A percentile compares a stretch with the other conserved stretches of the same genome.
Evolutionary conservation across 1,140 invertebrate genomes (phyloP).

Genomic region (Drosophila orena): DNA sequence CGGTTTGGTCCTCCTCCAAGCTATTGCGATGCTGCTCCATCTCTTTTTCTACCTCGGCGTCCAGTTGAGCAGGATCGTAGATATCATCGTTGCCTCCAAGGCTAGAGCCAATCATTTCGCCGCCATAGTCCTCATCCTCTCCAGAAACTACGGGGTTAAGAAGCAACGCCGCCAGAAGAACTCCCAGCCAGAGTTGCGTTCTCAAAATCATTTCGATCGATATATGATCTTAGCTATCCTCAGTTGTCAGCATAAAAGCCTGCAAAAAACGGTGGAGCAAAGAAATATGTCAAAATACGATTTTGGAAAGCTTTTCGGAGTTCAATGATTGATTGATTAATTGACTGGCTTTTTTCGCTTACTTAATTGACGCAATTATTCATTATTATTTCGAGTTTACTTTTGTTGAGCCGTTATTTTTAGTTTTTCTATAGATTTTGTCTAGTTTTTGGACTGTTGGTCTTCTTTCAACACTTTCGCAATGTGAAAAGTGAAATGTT

Average conservation of each 20-base stretch:
- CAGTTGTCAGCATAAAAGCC: constrained; percentile 42
- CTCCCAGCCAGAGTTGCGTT: constrained; percentile 47
- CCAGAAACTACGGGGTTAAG: constrained; percentile 7
- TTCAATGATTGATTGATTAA: constrained; percentile 56
- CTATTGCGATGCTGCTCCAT: constrained; percentile 56
- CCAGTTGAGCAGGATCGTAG: constrained; percentile 61
- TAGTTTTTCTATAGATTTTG: constrained; percentile 38
- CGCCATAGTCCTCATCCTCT: constrained; percentile 49
- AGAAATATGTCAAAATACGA: constrained; percentile 34
- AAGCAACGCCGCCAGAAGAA: constrained; percentile 45
- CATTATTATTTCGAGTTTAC: constrained; percentile 61
- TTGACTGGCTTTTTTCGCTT: constrained; percentile 53
- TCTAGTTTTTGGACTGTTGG: constrained; percentile 18
- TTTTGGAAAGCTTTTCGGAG: constrained; percentile 53
- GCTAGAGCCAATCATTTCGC: constrained; percentile 17
- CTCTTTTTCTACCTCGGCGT: constrained; percentile 48
- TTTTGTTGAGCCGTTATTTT: constrained; percentile 46
- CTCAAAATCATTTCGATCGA: constrained; percentile 56
- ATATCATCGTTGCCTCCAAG: constrained; percentile 55
- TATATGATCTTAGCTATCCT: constrained; percentile 9
- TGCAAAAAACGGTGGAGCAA: constrained; percentile 24
- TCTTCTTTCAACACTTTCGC: constrained; percentile 70
- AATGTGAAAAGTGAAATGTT: constrained; percentile 66
- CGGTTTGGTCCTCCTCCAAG: constrained; percentile 41
- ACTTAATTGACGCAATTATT: constrained; percentile 73